Base-by-base conservation (phyloP, 2,888 invertebrate genomes). In the Leptopilina syphax region DNA sequence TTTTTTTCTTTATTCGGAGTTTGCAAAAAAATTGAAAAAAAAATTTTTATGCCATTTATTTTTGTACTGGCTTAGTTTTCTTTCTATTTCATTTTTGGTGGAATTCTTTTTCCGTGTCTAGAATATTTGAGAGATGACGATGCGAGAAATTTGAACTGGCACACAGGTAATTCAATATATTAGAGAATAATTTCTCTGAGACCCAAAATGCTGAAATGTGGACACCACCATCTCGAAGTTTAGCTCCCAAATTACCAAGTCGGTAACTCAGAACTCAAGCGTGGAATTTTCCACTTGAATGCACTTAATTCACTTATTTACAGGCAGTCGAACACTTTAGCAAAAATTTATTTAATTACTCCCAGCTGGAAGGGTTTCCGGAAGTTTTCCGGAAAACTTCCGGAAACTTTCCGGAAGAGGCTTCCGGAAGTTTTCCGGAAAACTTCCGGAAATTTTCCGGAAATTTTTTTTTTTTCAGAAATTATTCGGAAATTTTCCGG, bases 261-360 rank as follows among this genome's bases (percentile, higher is more conserved):
- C 27, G 54, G 34, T n/a, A 57, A 34, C n/a, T 70, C 50, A 54
- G 70, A 73, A 73, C n/a, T 73, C 73, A 73, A 9, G 24, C n/a
- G 57, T 57, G 34, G 1, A 73, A 73, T 57, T 73, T 73, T 73
- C 57, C 18, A 13, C n/a, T 27, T 3, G 57, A 57, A 73, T 7
- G 57, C 13, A 57, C 13, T 73, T 57, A 73, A 73, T 73, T 54
- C 54, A 57, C 34, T 73, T 54, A 73, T 73, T 73, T 57, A 57
- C 27, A 34, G 57, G 54, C 34, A 18, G 18, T 63, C 63, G 63
- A 18, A 24, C 63, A 18, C 18, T 63, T 44, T 63, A 1, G 8
- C 8, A 24, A 63, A 63, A 24, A 8, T 24, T 24, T 6, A 34
- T 34, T 9, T 4, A 63, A 63, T n/a, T 63, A 6, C 34, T 34